Conservation (phyloP, 64 coral and sea anemone species). For the Pocillopora damicornis region DNA sequence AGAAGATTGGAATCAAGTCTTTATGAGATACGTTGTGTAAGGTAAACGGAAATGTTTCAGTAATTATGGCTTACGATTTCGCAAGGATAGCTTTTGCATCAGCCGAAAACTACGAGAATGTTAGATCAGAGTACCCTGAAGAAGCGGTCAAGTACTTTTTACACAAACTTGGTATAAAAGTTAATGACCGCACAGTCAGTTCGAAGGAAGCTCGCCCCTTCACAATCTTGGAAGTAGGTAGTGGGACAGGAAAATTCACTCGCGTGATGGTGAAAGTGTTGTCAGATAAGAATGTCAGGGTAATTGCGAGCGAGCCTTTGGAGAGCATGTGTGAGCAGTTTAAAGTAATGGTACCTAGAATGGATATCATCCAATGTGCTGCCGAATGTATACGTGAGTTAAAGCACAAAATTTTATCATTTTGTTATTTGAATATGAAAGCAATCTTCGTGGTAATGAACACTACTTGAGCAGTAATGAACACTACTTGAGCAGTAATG, state of each 20-base stretch:
- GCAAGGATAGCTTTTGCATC: constrained; percentile 12
- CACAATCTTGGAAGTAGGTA: constrained; percentile 40
- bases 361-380: constrained; percentile 39
- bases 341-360: constrained; percentile 12
- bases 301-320: constrained; percentile 44
- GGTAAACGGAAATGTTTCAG: neutral
- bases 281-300: constrained; percentile 1
- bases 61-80: neutral
- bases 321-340: constrained; percentile 41
- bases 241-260: constrained; percentile 56
- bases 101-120: constrained; percentile 3
- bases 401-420: neutral
- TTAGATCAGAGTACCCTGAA: neutral
- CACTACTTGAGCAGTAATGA: too few relatives aligned
- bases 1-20: neutral
- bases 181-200: neutral
- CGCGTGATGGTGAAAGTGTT: constrained; percentile 35
- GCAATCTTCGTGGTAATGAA: too few relatives aligned
- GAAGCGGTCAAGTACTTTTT: constrained; percentile 6
- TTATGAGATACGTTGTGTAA: neutral
- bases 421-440: too few relatives aligned
- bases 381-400: constrained; percentile 49
- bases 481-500: too few relatives aligned
- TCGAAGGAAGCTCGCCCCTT: neutral
- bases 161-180: neutral